A percentile compares a stretch with the other conserved stretches of the same genome.
Conservation (phyloP, 2,888 invertebrate species). For the Hecatera dysodea region DNA sequence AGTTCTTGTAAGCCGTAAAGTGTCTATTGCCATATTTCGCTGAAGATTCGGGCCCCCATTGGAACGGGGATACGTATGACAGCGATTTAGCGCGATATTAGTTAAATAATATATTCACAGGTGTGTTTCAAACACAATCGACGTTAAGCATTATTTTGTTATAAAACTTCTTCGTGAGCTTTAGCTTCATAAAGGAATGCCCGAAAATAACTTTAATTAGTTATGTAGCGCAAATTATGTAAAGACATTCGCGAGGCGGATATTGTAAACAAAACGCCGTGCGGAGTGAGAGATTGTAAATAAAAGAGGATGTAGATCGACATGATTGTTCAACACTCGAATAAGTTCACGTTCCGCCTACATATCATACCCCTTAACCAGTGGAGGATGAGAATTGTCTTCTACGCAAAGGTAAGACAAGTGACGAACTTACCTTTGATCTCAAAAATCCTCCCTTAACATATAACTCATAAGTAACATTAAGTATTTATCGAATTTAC, state of each 20-base stretch:
- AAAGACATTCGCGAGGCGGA: neutral
- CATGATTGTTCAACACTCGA: conserved; percentile 31
- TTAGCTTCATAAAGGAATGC: neutral
- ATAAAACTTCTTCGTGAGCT: neutral
- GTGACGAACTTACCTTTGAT: conserved; percentile 36
- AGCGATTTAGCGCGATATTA: neutral
- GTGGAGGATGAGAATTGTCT: conserved; percentile 44
- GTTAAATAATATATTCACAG: neutral
- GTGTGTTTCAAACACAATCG: conserved; percentile 18
- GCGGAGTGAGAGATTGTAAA: conserved; percentile 7
- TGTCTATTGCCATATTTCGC: neutral
- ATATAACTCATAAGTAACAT: conserved; percentile 35
- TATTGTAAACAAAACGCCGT: neutral
- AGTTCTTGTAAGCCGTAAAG: neutral
- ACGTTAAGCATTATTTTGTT: neutral
- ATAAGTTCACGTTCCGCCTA: conserved; percentile 56
- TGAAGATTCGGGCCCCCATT: neutral
- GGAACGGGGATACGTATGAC: neutral
- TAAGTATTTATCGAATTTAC: conserved; percentile 46
- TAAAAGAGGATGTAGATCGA: conserved; percentile 14
- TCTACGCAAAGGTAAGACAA: conserved; percentile 17
- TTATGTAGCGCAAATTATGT: conserved; percentile 29
- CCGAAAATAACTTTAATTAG: conserved; percentile 7
- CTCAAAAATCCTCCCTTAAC: conserved; percentile 34
- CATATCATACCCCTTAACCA: conserved; percentile 40